Conservation (phyloP, 2,888 invertebrate genomes). For the Neelides folsomi region DNA sequence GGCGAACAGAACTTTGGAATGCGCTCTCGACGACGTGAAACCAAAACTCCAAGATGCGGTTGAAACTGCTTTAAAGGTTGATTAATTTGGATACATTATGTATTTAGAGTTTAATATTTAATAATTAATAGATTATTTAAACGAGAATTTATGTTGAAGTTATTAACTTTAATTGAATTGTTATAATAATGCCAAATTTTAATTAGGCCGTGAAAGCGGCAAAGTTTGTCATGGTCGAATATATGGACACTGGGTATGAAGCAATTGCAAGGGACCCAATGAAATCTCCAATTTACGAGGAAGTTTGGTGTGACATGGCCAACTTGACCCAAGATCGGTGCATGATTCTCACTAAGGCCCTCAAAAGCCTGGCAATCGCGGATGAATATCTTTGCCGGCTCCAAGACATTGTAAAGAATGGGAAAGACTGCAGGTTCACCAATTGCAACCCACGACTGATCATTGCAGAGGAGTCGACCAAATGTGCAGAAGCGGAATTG, state of each 20-base stretch:
- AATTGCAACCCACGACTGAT: too few species aligned
- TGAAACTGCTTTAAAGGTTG: conserved; percentile 29
- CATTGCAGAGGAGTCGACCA: too few species aligned
- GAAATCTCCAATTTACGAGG: conserved; percentile 31
- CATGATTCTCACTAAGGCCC: too few species aligned
- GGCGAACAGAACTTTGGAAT: conserved; percentile 29
- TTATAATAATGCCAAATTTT: neutral
- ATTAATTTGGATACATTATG: too few species aligned
- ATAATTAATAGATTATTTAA: too few species aligned
- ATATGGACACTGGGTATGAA: conserved; percentile 30
- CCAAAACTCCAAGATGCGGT: conserved; percentile 28
- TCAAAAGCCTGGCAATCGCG: too few species aligned
- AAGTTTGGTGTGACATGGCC: conserved; percentile 29
- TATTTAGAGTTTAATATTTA: too few species aligned
- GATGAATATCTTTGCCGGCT: too few species aligned
- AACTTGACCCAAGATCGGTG: too few species aligned
- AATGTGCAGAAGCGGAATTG: too few species aligned
- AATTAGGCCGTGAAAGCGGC: conserved; percentile 4
- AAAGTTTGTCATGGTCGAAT: conserved; percentile 21
- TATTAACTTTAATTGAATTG: neutral
- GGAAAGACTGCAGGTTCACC: too few species aligned
- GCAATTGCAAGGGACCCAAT: conserved; percentile 28
- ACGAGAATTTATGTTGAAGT: neutral
- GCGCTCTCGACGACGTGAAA: conserved; percentile 28
- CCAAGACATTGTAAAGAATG: too few species aligned